These are phyloP conservation scores for Epirrhoe tristata DNA, from an alignment of 2,888 invertebrate genomes.

Conservation along the genomic window DNA sequence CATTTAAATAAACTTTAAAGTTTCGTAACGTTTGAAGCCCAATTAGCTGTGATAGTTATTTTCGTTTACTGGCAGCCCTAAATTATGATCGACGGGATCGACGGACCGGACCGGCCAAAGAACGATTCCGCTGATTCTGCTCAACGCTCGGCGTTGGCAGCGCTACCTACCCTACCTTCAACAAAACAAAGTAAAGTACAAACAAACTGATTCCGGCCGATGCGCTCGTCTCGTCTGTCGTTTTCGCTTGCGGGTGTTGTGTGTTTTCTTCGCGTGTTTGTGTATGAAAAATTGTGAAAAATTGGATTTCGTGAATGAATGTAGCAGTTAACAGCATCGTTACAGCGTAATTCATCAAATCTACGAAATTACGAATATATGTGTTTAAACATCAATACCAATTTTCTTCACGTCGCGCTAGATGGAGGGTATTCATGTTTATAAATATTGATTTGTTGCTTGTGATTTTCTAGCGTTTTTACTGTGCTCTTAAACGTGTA, in stretches of 20 bases:
- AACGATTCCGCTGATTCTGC: neutral
- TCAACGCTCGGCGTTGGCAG: neutral
- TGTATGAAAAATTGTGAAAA: constrained; percentile 68
- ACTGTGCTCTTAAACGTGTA: constrained; percentile 55
- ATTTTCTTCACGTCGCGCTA: constrained; percentile 54
- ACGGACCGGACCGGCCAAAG: constrained; percentile 45
- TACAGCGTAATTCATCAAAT: constrained; percentile 26
- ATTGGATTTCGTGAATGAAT: constrained; percentile 60
- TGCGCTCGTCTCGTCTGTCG: constrained; percentile 60
- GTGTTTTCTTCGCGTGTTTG: constrained; percentile 61
- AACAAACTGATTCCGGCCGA: constrained; percentile 67
- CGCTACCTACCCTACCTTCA: neutral
- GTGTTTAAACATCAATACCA: constrained; percentile 50
- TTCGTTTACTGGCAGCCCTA: constrained; percentile 44
- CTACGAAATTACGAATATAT: constrained; percentile 38
- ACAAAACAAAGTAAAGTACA: constrained; percentile 43
- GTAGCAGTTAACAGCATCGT: constrained; percentile 38
- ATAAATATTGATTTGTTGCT: constrained; percentile 84
- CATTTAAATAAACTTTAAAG: too few relatives aligned
- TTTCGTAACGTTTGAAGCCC: too few relatives aligned
- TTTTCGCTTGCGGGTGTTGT: constrained; percentile 43
- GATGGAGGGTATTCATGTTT: constrained; percentile 79
- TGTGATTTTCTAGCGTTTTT: constrained; percentile 55
- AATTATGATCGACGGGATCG: constrained; percentile 53
- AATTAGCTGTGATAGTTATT: too few relatives aligned